These are phyloP conservation scores for Syngnathus scovelli DNA, from an alignment of 2,113 vertebrate genomes.

Conservation along the genomic window DNA sequence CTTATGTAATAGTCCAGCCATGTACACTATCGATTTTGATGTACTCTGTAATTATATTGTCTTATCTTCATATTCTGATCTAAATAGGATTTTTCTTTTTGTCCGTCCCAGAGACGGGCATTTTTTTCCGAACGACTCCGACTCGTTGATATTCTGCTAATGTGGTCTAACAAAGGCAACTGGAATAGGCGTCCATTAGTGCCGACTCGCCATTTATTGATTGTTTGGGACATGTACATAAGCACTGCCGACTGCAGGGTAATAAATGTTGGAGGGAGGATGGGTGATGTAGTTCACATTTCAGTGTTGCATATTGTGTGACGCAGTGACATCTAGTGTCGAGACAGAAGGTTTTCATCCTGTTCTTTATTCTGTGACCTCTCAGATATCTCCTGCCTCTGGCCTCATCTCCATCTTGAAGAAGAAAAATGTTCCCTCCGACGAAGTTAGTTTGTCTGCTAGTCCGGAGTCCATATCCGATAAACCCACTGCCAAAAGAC, in stretches of 20 bases:
- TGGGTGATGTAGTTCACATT: constrained; percentile 4
- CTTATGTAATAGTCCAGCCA: neutral
- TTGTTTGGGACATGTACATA: neutral
- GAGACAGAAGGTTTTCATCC: neutral
- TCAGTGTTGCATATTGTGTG: constrained; percentile 8
- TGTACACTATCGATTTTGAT: neutral
- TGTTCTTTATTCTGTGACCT: constrained; percentile 4
- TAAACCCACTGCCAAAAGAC: constrained; percentile 76
- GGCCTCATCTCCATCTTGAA: constrained; percentile 94
- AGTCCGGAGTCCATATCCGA: constrained; percentile 54
- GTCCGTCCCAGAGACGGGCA: neutral
- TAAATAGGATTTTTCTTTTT: neutral
- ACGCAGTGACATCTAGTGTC: constrained; percentile 31
- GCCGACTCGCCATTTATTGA: neutral
- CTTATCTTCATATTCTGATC: neutral
- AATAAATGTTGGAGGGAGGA: neutral
- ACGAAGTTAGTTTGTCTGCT: constrained; percentile 53
- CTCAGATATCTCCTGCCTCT: constrained; percentile 77
- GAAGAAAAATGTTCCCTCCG: constrained; percentile 66
- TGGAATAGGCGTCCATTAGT: neutral
- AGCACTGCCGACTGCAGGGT: neutral
- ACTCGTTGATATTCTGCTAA: neutral
- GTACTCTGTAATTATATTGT: neutral
- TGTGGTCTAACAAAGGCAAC: neutral
- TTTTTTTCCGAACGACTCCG: neutral